Conservation (phyloP, 1,140 invertebrate genomes). For the Acyrthosiphon pisum region DNA sequence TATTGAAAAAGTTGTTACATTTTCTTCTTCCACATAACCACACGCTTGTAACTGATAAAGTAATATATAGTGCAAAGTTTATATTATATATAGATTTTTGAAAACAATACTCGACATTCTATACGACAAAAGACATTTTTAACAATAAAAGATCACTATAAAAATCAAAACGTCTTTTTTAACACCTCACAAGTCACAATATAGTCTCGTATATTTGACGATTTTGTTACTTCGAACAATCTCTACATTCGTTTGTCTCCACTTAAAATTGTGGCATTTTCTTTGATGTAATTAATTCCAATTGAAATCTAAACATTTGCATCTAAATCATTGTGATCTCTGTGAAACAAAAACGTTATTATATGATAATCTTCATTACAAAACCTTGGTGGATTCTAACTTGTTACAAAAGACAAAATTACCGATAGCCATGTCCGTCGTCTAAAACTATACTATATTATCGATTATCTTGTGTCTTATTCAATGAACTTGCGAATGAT, state of each 20-base stretch:
- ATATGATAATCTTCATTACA: neutral
- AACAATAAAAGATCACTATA: neutral
- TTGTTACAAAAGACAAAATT: neutral
- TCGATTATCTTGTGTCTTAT: neutral
- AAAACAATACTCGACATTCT: neutral
- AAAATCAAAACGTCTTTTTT: neutral
- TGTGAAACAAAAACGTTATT: neutral
- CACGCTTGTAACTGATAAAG: neutral
- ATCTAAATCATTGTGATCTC: neutral
- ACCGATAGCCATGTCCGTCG: neutral
- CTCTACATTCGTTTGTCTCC: neutral
- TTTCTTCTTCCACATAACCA: neutral
- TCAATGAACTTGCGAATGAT: rapidly evolving
- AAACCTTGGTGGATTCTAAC: neutral
- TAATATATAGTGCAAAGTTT: neutral
- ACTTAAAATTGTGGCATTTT: neutral
- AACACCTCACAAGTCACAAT: neutral
- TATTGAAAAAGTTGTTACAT: constrained; percentile 2
- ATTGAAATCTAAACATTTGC: neutral
- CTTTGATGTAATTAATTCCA: neutral
- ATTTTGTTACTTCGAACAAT: neutral
- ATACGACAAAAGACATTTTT: neutral
- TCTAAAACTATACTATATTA: neutral
- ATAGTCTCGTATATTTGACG: neutral
- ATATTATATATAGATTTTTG: neutral